Percentiles rank a stretch among this genome's conserved stretches.
phyloP scores from a whole-genome alignment of 2,888 invertebrate species.

The Chymomyza fuscimana region DNA sequence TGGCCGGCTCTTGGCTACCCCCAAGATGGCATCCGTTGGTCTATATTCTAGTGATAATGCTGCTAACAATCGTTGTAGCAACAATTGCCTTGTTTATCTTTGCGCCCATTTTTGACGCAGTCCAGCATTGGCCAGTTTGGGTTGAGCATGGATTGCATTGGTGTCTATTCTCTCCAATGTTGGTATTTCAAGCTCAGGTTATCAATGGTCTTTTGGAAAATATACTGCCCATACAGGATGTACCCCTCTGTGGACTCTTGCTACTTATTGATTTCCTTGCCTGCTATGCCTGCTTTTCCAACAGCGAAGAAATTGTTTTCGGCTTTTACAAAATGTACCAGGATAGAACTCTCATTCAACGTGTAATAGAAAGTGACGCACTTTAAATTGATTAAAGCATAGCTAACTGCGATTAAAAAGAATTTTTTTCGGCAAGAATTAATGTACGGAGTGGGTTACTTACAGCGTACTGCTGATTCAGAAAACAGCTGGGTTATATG shows the following conservation, averaged over 20 bases:
- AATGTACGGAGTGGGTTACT: too few species aligned
- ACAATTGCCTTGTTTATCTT: not conserved
- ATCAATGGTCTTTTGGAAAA: slow-evolving; percentile 36
- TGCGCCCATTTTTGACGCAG: not conserved
- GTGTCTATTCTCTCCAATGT: slow-evolving; percentile 31
- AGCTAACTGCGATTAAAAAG: not conserved
- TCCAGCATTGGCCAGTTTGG: not conserved
- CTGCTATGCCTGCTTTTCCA: slow-evolving; percentile 26
- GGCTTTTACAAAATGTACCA: not conserved
- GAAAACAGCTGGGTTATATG: too few species aligned
- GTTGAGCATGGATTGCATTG: slow-evolving; percentile 23
- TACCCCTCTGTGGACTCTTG: slow-evolving; percentile 45
- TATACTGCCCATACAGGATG: slow-evolving; percentile 33
- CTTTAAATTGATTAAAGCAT: not conserved
- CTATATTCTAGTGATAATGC: not conserved
- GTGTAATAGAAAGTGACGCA: not conserved
- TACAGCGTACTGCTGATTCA: too few species aligned
- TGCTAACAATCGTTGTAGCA: not conserved
- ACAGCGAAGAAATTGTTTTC: slow-evolving; percentile 10
- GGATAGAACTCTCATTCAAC: not conserved
- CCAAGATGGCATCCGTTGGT: not conserved
- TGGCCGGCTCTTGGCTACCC: slow-evolving; percentile 39
- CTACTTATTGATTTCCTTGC: slow-evolving; percentile 47
- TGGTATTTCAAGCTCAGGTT: slow-evolving; percentile 50
- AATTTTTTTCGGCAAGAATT: too few species aligned